Percentiles rank a stretch among this genome's conserved stretches.
These are phyloP conservation scores for Spodoptera picta DNA, from an alignment of 2,888 invertebrate genomes.

Conservation along the genomic window DNA sequence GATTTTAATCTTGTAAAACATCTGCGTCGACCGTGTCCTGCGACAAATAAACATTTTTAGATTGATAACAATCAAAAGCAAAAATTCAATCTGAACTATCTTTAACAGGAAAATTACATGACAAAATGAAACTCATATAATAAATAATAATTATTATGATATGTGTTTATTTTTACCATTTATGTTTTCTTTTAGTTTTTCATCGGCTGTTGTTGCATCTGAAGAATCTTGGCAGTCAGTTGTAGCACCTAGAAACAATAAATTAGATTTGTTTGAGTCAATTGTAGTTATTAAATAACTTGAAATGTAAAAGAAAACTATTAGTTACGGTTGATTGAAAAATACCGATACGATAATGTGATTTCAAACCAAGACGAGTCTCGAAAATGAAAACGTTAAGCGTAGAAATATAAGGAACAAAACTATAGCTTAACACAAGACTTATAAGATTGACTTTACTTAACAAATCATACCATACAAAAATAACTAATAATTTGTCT, in stretches of 20 bases:
- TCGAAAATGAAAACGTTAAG: too few species aligned
- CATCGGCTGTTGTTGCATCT: conserved; percentile 86
- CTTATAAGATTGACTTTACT: too few species aligned
- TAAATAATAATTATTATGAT: background rate
- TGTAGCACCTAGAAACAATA: conserved; percentile 65
- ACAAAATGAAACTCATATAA: too few species aligned
- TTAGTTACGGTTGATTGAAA: too few species aligned
- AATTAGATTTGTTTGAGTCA: background rate
- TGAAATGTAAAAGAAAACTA: too few species aligned
- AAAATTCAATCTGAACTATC: background rate
- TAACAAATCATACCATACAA: too few species aligned
- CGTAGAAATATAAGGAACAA: too few species aligned
- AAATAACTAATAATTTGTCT: background rate
- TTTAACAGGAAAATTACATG: too few species aligned
- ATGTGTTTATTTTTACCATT: conserved; percentile 68
- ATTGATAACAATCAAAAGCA: background rate
- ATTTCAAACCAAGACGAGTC: too few species aligned
- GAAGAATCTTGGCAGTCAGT: conserved; percentile 88
- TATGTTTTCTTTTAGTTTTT: conserved; percentile 79
- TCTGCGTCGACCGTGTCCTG: conserved; percentile 90
- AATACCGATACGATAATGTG: too few species aligned
- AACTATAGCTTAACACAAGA: too few species aligned
- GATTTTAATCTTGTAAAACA: conserved; percentile 92
- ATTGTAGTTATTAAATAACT: background rate
- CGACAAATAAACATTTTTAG: conserved; percentile 19